Conservation (phyloP, 1,140 invertebrate species). For the Matsumurasca onukii region DNA sequence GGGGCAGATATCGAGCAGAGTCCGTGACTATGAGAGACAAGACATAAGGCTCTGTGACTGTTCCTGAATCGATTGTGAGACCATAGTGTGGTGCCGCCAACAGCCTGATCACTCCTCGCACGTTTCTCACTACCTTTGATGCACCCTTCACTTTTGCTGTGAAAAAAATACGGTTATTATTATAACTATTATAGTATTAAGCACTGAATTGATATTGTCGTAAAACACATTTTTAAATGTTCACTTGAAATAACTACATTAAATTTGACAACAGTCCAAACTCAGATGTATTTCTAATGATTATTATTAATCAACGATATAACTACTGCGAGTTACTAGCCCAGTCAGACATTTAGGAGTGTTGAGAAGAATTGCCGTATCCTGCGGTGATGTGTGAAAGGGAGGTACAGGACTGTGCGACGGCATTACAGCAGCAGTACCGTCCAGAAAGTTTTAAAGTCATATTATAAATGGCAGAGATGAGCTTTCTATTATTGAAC, state of each 20-base stretch:
- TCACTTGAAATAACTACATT: background rate
- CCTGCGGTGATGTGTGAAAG: too few relatives aligned
- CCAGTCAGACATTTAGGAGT: too few relatives aligned
- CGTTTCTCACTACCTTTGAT: background rate
- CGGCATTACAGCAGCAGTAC: too few relatives aligned
- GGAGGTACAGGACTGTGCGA: too few relatives aligned
- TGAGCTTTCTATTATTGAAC: too few relatives aligned
- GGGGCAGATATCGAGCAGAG: background rate
- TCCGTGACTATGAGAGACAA: background rate
- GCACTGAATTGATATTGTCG: background rate
- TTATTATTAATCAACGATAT: background rate
- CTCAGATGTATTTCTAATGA: background rate
- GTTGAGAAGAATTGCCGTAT: too few relatives aligned
- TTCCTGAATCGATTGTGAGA: background rate
- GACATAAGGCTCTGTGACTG: background rate
- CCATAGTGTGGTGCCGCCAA: background rate
- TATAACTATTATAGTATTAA: background rate
- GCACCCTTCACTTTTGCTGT: background rate
- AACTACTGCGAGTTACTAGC: too few relatives aligned
- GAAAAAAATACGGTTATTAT: too few relatives aligned
- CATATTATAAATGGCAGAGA: too few relatives aligned
- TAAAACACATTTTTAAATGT: background rate
- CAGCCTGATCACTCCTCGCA: background rate
- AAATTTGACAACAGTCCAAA: background rate
- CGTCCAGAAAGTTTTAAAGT: too few relatives aligned